phyloP scores from a whole-genome alignment of 2,888 invertebrate genomes.

The Ophion obscuratus region DNA sequence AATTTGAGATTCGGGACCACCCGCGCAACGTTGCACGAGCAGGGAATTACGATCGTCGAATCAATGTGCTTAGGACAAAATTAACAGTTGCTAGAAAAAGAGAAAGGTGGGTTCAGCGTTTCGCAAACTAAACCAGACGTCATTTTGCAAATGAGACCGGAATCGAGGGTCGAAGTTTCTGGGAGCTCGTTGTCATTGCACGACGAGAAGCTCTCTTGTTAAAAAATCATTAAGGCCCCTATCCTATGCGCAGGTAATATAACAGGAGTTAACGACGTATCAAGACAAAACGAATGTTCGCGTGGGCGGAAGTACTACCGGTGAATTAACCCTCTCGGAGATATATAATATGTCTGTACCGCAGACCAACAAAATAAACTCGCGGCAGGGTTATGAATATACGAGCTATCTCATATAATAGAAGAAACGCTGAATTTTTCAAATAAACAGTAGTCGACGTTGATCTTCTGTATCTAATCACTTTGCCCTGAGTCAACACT shows the following conservation, averaged over 20 bases:
- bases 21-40: constrained; percentile 42
- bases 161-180: constrained; percentile 34
- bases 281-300: constrained; percentile 41
- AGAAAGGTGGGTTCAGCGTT: background rate
- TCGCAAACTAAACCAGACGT: constrained; percentile 34
- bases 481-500: too few relatives aligned
- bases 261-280: constrained; percentile 8
- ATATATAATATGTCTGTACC: background rate
- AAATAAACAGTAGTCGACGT: too few relatives aligned
- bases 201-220: constrained; percentile 52
- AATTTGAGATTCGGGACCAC: constrained; percentile 41
- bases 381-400: constrained; percentile 66
- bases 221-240: constrained; percentile 64
- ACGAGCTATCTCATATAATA: background rate
- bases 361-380: background rate
- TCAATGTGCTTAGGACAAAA: constrained; percentile 47
- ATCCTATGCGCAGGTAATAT: background rate
- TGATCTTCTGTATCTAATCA: too few relatives aligned
- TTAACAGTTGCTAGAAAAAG: constrained; percentile 36
- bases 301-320: constrained; percentile 31
- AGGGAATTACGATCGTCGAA: constrained; percentile 51
- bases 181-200: background rate
- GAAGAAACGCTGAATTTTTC: too few relatives aligned
- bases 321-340: background rate
- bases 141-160: constrained; percentile 31